phyloP scores from a whole-genome alignment of 1,140 invertebrate species.

The Tribolium castaneum region DNA sequence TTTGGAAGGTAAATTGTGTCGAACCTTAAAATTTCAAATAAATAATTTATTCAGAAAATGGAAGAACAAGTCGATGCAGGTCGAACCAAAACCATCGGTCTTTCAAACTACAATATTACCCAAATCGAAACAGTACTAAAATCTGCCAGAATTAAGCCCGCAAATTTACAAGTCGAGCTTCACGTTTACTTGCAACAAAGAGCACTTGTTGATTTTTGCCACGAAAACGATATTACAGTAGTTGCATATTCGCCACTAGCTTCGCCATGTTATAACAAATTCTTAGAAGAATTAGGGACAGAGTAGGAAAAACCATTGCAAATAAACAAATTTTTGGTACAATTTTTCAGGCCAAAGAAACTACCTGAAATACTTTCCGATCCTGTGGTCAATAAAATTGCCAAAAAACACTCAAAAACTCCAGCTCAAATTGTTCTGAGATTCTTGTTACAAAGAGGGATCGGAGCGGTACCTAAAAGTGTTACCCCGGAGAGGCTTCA shows the following conservation, averaged over 20 bases:
- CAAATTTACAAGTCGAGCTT: conserved; percentile 81
- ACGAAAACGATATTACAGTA: conserved; percentile 75
- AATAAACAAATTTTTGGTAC: neutral
- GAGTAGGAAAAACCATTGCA: conserved; percentile 51
- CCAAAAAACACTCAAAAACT: conserved; percentile 68
- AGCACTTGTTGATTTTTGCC: conserved; percentile 79
- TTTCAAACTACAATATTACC: conserved; percentile 82
- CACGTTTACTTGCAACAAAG: conserved; percentile 86
- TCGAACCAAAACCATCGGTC: conserved; percentile 74
- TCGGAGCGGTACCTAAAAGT: conserved; percentile 75
- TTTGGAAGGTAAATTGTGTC: conserved; percentile 70
- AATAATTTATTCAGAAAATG: conserved; percentile 72
- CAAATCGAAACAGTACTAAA: conserved; percentile 76
- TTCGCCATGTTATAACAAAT: conserved; percentile 70
- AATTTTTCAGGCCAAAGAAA: conserved; percentile 61
- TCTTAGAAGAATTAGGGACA: conserved; percentile 63
- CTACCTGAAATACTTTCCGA: conserved; percentile 76
- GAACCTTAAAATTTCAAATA: neutral
- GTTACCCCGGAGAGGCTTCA: conserved; percentile 67
- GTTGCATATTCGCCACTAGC: conserved; percentile 88
- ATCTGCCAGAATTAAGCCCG: conserved; percentile 73
- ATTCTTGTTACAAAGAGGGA: conserved; percentile 68
- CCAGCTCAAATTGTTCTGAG: conserved; percentile 73
- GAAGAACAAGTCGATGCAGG: conserved; percentile 76
- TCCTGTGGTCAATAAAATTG: conserved; percentile 73